A percentile compares a stretch with the other conserved stretches of the same genome.
These are phyloP conservation scores for Microdon myrmicae DNA, from an alignment of 2,888 invertebrate species.

Conservation along the genomic window DNA sequence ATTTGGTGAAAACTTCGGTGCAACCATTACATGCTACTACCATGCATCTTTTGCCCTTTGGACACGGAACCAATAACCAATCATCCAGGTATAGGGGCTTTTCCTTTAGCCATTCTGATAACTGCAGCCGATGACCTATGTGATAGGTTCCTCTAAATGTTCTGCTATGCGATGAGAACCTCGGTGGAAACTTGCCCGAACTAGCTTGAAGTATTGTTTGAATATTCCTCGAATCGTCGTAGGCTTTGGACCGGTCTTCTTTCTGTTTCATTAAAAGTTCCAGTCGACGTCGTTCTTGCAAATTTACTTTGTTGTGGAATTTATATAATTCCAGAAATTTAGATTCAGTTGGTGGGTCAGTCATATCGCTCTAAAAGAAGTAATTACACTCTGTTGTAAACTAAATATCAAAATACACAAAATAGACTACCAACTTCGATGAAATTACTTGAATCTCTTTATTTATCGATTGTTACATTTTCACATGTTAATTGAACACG, in stretches of 20 bases:
- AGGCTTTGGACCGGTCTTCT: slow-evolving; percentile 57
- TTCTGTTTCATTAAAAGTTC: slow-evolving; percentile 60
- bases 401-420: no score
- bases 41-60: slow-evolving; percentile 84
- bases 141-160: slow-evolving; percentile 48
- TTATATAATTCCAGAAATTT: no score
- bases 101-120: slow-evolving; percentile 94
- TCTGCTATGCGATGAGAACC: slow-evolving; percentile 2
- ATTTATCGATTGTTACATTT: no score
- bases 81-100: slow-evolving; percentile 81
- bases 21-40: slow-evolving; percentile 77
- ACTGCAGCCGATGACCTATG: slow-evolving; percentile 73
- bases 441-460: no score
- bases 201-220: slow-evolving; percentile 26
- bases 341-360: no score
- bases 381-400: no score
- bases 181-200: background rate
- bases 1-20: slow-evolving; percentile 77
- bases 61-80: slow-evolving; percentile 83
- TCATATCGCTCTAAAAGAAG: no score
- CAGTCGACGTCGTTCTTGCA: slow-evolving; percentile 59
- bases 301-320: slow-evolving; percentile 7
- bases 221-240: slow-evolving; percentile 55
- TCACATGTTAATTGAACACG: no score
- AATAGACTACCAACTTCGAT: no score